Percentiles rank a stretch among this genome's conserved stretches.
Evolutionary conservation across 2,113 vertebrate species (phyloP).

Genomic region (Thamnaconus septentrionalis): DNA sequence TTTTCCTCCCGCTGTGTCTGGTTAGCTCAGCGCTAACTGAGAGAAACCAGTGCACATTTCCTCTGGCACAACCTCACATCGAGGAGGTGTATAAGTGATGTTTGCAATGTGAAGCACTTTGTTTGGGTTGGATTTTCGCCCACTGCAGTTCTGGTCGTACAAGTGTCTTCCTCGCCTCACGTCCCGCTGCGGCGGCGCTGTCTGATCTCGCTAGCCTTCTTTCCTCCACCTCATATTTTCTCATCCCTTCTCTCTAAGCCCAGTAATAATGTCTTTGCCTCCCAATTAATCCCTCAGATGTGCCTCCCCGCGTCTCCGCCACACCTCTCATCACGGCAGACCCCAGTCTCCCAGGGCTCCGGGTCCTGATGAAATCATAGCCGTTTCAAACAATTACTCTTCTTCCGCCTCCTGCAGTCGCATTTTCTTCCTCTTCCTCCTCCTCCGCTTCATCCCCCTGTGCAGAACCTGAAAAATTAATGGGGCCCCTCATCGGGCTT

Average conservation of each 20-base stretch:
- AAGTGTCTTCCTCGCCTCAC: background rate
- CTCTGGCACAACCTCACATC: too few relatives aligned
- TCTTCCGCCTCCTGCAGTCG: constrained; percentile 37
- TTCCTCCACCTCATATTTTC: constrained; percentile 40
- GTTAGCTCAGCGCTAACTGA: too few relatives aligned
- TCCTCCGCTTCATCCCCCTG: constrained; percentile 7
- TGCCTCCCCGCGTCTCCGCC: background rate
- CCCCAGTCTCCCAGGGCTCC: constrained; percentile 34
- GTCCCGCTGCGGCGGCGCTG: constrained; percentile 18
- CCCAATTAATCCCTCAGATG: constrained; percentile 57
- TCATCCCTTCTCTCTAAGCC: constrained; percentile 36
- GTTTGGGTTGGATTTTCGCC: too few relatives aligned
- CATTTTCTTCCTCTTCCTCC: constrained; percentile 20
- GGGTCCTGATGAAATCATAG: constrained; percentile 57
- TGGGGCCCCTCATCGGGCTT: constrained; percentile 42
- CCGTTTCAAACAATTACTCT: constrained; percentile 52
- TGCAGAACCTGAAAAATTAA: constrained; percentile 51
- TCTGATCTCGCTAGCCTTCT: constrained; percentile 16
- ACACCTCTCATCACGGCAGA: constrained; percentile 34
- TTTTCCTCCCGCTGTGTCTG: too few relatives aligned
- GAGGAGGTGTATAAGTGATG: too few relatives aligned
- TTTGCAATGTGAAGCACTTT: too few relatives aligned
- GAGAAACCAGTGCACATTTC: too few relatives aligned
- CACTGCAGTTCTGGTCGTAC: too few relatives aligned
- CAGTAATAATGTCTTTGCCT: constrained; percentile 50